Evolutionary conservation across 2,888 invertebrate species (phyloP).

Genomic region (Polydesmus complanatus): DNA sequence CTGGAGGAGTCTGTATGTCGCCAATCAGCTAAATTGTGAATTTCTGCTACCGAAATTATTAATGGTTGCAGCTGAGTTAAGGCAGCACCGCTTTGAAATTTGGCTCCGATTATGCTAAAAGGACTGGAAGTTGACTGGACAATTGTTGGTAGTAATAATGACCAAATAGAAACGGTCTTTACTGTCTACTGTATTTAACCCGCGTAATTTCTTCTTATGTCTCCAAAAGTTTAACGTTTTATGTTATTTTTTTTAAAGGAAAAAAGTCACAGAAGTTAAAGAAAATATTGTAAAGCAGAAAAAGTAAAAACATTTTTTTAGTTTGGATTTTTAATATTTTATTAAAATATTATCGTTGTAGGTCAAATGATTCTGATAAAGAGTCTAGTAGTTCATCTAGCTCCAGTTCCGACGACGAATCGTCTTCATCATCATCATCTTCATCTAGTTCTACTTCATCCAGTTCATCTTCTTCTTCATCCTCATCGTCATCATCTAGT

Average conservation of each 20-base stretch:
- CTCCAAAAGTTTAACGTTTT: no score
- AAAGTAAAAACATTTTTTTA: background rate
- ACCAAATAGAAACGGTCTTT: no score
- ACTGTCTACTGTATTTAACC: no score
- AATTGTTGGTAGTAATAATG: no score
- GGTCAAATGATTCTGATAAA: background rate
- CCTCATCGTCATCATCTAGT: constrained; percentile 10
- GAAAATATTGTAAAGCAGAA: background rate
- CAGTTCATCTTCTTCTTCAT: constrained; percentile 14
- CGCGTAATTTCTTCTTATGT: no score
- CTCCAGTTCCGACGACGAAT: constrained; percentile 7
- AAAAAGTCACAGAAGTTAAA: background rate
- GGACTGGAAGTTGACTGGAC: no score
- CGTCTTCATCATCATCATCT: constrained; percentile 6
- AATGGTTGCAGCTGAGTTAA: no score
- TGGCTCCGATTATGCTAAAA: no score
- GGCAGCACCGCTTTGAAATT: no score
- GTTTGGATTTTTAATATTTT: background rate
- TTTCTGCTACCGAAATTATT: no score
- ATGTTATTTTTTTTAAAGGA: background rate
- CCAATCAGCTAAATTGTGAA: no score
- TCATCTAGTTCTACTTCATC: constrained; percentile 11
- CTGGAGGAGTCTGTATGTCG: no score
- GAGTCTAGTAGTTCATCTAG: background rate
- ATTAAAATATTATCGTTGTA: background rate